Evolutionary conservation across 2,797 vertebrate species (phyloP).

Genomic region (Botia kubotai): DNA sequence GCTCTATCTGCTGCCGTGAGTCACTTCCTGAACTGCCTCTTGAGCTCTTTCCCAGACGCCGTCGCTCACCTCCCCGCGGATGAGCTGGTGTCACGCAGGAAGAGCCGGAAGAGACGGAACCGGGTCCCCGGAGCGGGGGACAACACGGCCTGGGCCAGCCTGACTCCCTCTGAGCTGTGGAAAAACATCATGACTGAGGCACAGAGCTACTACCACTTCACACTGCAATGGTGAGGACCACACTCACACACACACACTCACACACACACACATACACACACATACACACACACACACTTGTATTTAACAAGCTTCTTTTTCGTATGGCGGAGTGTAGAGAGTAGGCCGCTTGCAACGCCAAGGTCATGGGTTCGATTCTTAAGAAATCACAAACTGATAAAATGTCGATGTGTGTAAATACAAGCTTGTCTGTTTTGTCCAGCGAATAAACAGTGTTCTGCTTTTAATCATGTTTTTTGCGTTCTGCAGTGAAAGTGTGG

Average conservation of each 20-base stretch:
- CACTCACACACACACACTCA: too few species aligned
- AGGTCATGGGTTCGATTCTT: too few species aligned
- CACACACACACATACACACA: too few species aligned
- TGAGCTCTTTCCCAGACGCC: slow-evolving; percentile 95
- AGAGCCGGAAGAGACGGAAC: slow-evolving; percentile 91
- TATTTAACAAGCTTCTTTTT: too few species aligned
- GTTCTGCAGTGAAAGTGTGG: slow-evolving; percentile 86
- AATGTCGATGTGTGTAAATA: not conserved
- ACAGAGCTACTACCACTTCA: slow-evolving; percentile 90
- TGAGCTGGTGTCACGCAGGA: slow-evolving; percentile 94
- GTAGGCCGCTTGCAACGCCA: too few species aligned
- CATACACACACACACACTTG: too few species aligned
- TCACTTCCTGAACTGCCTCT: slow-evolving; percentile 97
- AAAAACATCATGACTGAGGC: slow-evolving; percentile 92
- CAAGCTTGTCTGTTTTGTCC: too few species aligned
- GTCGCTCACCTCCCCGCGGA: slow-evolving; percentile 93
- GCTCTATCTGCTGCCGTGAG: slow-evolving; percentile 96
- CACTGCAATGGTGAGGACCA: slow-evolving; percentile 85
- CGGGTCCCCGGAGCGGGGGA: slow-evolving; percentile 89
- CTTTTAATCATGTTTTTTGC: not conserved
- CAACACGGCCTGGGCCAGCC: slow-evolving; percentile 94
- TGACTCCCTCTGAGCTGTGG: slow-evolving; percentile 95
- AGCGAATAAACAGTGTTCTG: not conserved
- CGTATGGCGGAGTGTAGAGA: too few species aligned
- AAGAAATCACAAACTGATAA: too few species aligned